These are phyloP conservation scores for Salmo trutta DNA, from an alignment of 2,797 vertebrate genomes.

Conservation along the genomic window DNA sequence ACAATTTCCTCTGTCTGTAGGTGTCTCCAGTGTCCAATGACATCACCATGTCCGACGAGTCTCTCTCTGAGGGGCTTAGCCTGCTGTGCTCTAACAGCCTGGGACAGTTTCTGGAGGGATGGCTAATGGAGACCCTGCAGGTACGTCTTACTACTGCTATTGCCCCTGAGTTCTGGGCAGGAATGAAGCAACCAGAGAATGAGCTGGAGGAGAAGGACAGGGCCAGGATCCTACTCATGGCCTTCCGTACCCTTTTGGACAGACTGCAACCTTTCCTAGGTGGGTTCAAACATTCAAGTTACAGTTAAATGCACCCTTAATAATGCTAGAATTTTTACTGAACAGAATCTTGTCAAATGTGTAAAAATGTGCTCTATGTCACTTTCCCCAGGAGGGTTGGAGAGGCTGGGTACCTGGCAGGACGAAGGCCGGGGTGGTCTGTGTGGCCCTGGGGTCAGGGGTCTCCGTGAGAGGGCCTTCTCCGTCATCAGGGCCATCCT, in stretches of 20 bases:
- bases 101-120: slow-evolving; percentile 79
- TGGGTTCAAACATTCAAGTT: slow-evolving; percentile 16
- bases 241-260: slow-evolving; percentile 81
- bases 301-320: neutral
- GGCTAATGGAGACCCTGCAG: slow-evolving; percentile 91
- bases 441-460: slow-evolving; percentile 75
- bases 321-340: neutral
- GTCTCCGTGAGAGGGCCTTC: slow-evolving; percentile 86
- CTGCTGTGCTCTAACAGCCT: slow-evolving; percentile 76
- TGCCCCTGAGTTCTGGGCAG: slow-evolving; percentile 89
- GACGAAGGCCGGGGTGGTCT: slow-evolving; percentile 66
- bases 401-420: slow-evolving; percentile 83
- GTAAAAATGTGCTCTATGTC: neutral
- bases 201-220: slow-evolving; percentile 80
- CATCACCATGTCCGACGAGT: slow-evolving; percentile 39
- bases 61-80: slow-evolving; percentile 77
- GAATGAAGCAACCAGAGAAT: slow-evolving; percentile 80
- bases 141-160: slow-evolving; percentile 84
- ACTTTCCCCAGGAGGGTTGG: slow-evolving; percentile 75
- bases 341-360: neutral
- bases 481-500: slow-evolving; percentile 89
- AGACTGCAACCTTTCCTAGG: slow-evolving; percentile 87
- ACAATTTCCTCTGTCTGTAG: slow-evolving; percentile 53
- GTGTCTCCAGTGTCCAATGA: slow-evolving; percentile 63
- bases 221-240: slow-evolving; percentile 79